These are phyloP conservation scores for Notiomystis cincta DNA, from an alignment of 2,113 vertebrate species.

Conservation along the genomic window DNA sequence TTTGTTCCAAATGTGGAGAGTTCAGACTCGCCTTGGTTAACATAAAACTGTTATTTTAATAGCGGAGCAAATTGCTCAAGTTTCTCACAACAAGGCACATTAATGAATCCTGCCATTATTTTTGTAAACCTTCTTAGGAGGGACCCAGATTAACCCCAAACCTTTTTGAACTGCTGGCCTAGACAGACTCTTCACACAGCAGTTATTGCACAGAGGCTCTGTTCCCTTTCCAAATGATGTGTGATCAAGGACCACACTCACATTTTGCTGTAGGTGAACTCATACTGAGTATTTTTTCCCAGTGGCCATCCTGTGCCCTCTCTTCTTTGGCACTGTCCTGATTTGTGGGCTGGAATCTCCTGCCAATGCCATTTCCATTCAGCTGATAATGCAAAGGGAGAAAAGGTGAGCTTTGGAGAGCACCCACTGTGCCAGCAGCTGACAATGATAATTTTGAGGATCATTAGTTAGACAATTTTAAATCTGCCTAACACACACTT, in stretches of 20 bases:
- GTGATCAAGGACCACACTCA: background rate
- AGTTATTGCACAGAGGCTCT: background rate
- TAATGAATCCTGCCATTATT: background rate
- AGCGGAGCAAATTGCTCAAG: background rate
- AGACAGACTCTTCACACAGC: background rate
- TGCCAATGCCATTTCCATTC: background rate
- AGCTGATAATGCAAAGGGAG: background rate
- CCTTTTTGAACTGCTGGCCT: background rate
- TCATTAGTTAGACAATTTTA: background rate
- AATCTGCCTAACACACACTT: background rate
- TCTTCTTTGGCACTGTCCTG: background rate
- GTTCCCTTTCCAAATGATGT: rapidly evolving
- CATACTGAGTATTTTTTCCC: background rate
- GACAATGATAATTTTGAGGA: background rate
- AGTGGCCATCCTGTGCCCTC: background rate
- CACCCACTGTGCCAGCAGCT: background rate
- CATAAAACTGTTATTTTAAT: background rate
- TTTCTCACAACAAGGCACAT: background rate
- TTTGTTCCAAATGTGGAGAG: background rate
- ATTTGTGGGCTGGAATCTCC: background rate
- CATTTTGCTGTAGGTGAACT: rapidly evolving
- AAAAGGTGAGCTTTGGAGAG: background rate
- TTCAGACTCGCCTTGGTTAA: background rate
- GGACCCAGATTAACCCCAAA: background rate
- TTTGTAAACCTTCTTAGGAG: background rate